Evolutionary conservation across 2,113 vertebrate species (phyloP).

Genomic region (Tupaia chinensis): DNA sequence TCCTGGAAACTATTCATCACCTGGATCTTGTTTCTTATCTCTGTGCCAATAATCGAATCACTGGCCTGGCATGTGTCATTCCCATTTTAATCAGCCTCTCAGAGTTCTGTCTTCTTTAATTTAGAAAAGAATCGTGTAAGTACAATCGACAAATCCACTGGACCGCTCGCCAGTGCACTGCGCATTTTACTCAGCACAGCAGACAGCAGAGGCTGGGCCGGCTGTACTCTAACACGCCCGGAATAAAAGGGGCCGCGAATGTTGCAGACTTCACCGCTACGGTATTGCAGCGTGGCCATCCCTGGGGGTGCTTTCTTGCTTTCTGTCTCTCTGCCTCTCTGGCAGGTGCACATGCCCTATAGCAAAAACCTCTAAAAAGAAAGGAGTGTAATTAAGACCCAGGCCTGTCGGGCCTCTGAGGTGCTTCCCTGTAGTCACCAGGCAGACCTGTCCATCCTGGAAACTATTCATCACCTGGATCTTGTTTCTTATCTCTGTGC

Average conservation of each 20-base stretch:
- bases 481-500: not conserved
- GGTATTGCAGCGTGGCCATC: too few relatives aligned
- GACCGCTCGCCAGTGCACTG: not conserved
- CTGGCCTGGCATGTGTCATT: not conserved
- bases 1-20: not conserved
- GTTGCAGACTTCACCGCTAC: not conserved
- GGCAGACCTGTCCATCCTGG: not conserved
- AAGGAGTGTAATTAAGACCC: not conserved
- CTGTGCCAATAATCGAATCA: not conserved
- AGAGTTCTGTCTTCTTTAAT: constrained; percentile 31
- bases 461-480: not conserved
- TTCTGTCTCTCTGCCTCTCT: too few relatives aligned
- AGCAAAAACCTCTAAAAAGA: too few relatives aligned
- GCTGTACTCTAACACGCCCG: not conserved
- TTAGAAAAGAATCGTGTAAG: not conserved
- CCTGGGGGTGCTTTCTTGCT: too few relatives aligned
- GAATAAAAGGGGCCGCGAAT: constrained; percentile 25
- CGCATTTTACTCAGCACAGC: not conserved
- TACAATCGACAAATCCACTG: not conserved
- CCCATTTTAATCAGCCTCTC: not conserved
- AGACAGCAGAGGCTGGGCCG: not conserved
- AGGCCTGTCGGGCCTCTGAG: not conserved
- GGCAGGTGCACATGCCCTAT: too few relatives aligned
- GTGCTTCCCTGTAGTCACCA: not conserved
- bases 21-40: not conserved